Percentiles rank a stretch among this genome's conserved stretches.
phyloP scores from a whole-genome alignment of 2,888 invertebrate species.

The Spilarctia lutea region DNA sequence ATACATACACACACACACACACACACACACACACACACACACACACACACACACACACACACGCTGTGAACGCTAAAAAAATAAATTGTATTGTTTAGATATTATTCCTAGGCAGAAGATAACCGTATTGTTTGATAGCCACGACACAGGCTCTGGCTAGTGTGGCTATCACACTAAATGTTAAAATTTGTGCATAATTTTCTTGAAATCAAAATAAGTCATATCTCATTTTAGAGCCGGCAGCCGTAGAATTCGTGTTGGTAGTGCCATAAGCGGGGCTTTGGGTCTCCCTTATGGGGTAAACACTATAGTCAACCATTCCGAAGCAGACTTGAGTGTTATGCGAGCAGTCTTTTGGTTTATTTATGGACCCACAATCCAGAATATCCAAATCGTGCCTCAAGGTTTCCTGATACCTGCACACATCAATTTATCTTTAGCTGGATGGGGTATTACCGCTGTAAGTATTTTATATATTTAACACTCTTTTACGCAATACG shows the following conservation, averaged over 20 bases:
- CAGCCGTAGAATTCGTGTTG: not conserved
- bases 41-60: no score
- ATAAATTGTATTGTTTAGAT: no score
- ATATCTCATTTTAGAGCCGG: not conserved
- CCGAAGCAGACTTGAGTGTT: not conserved
- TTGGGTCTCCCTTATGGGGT: not conserved
- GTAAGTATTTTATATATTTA: slow-evolving; percentile 1
- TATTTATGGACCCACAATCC: not conserved
- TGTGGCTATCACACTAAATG: no score
- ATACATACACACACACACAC: no score
- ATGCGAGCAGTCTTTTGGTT: not conserved
- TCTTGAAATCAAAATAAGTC: no score
- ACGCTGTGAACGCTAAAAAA: no score
- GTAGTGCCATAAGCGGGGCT: not conserved
- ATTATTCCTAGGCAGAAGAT: no score
- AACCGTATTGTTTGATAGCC: no score
- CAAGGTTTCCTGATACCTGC: not conserved
- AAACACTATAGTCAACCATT: not conserved
- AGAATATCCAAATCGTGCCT: not conserved
- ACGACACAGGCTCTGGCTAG: no score
- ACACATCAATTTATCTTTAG: not conserved
- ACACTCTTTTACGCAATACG: not conserved
- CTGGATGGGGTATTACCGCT: not conserved
- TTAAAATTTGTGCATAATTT: no score
- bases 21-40: no score